These are phyloP conservation scores for Axis porcinus DNA, from an alignment of 2,113 vertebrate species.

Conservation along the genomic window DNA sequence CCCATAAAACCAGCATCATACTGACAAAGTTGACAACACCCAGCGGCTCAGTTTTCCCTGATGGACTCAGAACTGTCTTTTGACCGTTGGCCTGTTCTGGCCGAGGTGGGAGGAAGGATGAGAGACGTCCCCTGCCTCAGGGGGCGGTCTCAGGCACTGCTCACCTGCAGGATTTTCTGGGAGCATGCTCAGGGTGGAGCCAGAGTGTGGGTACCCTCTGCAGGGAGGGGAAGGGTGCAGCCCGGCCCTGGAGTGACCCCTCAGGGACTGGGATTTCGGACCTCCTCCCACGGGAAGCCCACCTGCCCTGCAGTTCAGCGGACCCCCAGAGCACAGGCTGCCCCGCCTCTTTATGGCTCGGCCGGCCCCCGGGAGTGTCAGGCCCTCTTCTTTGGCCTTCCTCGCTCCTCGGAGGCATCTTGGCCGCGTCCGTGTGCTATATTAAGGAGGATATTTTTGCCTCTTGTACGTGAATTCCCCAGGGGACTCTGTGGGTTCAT, in stretches of 20 bases:
- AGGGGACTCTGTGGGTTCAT: neutral
- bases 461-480: neutral
- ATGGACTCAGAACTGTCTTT: neutral
- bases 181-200: neutral
- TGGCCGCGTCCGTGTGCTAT: neutral
- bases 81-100: neutral
- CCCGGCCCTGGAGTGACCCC: fast-evolving
- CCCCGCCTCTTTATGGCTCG: neutral
- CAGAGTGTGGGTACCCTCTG: too few relatives aligned
- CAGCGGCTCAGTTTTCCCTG: neutral
- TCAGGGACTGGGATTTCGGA: too few relatives aligned
- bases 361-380: neutral
- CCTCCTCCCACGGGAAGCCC: too few relatives aligned
- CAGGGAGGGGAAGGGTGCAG: neutral
- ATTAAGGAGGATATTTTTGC: neutral
- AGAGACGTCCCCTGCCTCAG: neutral
- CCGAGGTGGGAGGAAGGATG: neutral
- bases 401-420: neutral
- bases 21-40: neutral
- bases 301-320: neutral
- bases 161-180: neutral
- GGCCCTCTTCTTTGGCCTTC: neutral
- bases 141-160: neutral
- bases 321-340: neutral
- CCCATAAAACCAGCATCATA: neutral